Evolutionary conservation across 2,113 vertebrate species (phyloP), one percentile per base, ranked within the genome.

Genomic region (Gambusia affinis): DNA sequence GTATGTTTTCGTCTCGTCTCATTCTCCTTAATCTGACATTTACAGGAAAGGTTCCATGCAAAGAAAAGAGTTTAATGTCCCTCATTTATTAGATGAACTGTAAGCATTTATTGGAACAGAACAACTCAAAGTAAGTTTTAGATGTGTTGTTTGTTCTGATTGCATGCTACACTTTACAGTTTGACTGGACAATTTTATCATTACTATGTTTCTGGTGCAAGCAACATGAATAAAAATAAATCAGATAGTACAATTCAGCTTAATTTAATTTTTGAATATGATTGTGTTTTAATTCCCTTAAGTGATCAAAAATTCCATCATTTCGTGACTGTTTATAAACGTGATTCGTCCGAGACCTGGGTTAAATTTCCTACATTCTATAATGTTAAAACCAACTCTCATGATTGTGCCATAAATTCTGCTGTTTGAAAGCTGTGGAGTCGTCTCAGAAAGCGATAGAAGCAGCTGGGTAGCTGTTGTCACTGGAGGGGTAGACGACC

Each of bases 391-490:
- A 3, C 8, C 22, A 57, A 11, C 30, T 31, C 19, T 37, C 22
- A 10, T 54, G 62, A 22, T 29, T 57, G 3, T 24, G 4, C 14
- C 39, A 15, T 42, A 42, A 42, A 42, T 15, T 42, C 39, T 42
- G 12, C 3, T 42, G 39, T 42, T 42, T 42, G 39, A 42, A 14
- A 42, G 39, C 39, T 15, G 39, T 14, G 12, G 39, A 42, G 14
- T 42, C 39, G 14, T 15, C 39, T 42, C 14, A 42, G 14, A 4
- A 42, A 42, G 14, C 39, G 2, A 29, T 28, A 17, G 28, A 12
- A 28, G 7, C 51, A 60, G 35, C 47, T 65, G 68, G 33, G n/a
- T 29, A 19, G 67, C 24, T 75, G 65, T 76, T 70, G 64, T 33
- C 44, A 33, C 17, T 6, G 12, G 33, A 77, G 44, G 35, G 33